Evolutionary conservation across 2,113 vertebrate genomes (phyloP).

Genomic region (Crotalus tigris): DNA sequence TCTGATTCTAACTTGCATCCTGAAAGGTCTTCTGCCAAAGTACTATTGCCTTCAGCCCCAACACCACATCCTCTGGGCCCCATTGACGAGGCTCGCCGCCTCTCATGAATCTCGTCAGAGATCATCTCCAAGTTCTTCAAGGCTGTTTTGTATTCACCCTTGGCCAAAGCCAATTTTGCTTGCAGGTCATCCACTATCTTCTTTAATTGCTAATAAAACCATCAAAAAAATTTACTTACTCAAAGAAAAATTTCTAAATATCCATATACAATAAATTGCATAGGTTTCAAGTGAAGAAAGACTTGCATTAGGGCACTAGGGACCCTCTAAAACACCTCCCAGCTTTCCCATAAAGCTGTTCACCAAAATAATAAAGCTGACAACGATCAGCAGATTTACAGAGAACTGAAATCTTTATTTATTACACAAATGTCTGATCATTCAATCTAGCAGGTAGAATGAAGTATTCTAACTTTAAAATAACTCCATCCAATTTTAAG

Average conservation of each 20-base stretch:
- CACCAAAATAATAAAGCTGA: not conserved
- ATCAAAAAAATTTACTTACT: constrained; percentile 1
- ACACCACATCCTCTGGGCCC: constrained; percentile 89
- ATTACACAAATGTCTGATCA: not conserved
- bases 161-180: constrained; percentile 84
- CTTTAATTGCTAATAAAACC: constrained; percentile 85
- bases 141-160: constrained; percentile 89
- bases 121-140: constrained; percentile 94
- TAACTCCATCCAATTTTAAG: not conserved
- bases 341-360: not conserved
- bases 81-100: constrained; percentile 80
- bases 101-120: constrained; percentile 94
- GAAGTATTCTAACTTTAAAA: not conserved
- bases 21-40: constrained; percentile 73
- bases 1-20: constrained; percentile 80
- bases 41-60: constrained; percentile 82
- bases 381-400: not conserved
- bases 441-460: not conserved
- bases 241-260: not conserved
- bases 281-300: not conserved
- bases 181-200: constrained; percentile 93
- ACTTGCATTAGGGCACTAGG: not conserved
- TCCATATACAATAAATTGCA: not conserved
- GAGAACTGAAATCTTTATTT: not conserved
- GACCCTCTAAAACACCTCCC: not conserved